Evolutionary conservation across 2,113 vertebrate genomes (phyloP).

Genomic region (Hydrochoerus hydrochaeris): DNA sequence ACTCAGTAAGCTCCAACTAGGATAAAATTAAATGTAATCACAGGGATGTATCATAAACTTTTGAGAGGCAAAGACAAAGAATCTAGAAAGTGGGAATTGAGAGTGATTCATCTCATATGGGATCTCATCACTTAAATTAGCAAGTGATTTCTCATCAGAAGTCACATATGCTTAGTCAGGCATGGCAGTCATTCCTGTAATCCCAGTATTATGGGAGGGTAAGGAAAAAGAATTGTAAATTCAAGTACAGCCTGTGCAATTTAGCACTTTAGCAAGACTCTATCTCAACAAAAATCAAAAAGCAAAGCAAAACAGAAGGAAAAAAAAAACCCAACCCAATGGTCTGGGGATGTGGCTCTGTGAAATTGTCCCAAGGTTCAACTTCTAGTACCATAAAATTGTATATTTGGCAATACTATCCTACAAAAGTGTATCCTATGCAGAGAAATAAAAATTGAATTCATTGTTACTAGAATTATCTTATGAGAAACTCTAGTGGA

Average conservation of each 20-base stretch:
- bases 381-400: neutral
- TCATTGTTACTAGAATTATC: neutral
- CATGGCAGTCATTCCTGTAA: neutral
- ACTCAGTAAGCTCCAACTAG: neutral
- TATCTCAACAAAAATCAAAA: neutral
- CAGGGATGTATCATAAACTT: neutral
- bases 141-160: neutral
- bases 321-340: neutral
- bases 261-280: neutral
- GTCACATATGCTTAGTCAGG: neutral
- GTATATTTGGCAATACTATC: neutral
- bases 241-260: neutral
- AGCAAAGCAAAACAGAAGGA: too few relatives aligned
- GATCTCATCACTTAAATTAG: neutral
- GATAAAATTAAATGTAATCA: neutral
- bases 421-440: neutral
- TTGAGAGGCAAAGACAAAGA: neutral
- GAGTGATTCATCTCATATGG: neutral
- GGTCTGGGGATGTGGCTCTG: neutral
- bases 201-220: neutral
- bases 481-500: neutral
- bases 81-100: conserved; percentile 4
- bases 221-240: neutral
- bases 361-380: neutral
- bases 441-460: conserved; percentile 18